Evolutionary conservation across 1,140 invertebrate genomes (phyloP), one percentile per base, ranked within the genome.

Genomic region (Euwallacea fornicatus): DNA sequence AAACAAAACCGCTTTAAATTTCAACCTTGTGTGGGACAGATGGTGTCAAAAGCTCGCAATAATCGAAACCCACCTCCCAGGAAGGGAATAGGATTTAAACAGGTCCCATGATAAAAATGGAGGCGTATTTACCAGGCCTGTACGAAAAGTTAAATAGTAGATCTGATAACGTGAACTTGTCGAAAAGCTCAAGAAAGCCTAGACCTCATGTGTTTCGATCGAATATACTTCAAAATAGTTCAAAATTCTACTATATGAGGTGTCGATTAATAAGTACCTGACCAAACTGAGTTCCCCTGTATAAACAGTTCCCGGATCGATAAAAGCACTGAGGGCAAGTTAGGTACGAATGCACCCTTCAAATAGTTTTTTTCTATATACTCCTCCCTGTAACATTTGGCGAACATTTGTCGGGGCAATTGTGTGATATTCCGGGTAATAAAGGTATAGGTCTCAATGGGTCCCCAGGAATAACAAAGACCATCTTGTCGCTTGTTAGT

Each of bases 371-470:
- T 70, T 60, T 69, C 56, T 53, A 63, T 42, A 53, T 63, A 47
- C 63, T 16, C 62, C 44, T 16, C 9, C 41, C 47, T 15, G 60
- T 56, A 76, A 74, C 75, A 76, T 76, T 76, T 76, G 75, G 75
- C 71, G 65, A 76, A 72, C 74, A 76, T 70, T 76, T 76, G 74
- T 66, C 56, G 42, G n/a, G 16, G 43, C 63, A 66, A 71, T 71
- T 71, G 69, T 71, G 8, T 43, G 42, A 66, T 66, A 61, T 71
- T 71, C 56, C 61, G 16, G 50, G 50, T 58, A 69, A 62, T 69
- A 69, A 69, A 63, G 68, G 68, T 69, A 62, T 55, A 69, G 66
- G 44, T 15, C 47, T 46, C 58, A 58, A 56, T 56, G 64, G 50
- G 54, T 13, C 66, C 43, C 15, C 44, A 59, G 66, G 13, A 60